phyloP scores from a whole-genome alignment of 2,113 vertebrate genomes.

The Gopherus flavomarginatus region DNA sequence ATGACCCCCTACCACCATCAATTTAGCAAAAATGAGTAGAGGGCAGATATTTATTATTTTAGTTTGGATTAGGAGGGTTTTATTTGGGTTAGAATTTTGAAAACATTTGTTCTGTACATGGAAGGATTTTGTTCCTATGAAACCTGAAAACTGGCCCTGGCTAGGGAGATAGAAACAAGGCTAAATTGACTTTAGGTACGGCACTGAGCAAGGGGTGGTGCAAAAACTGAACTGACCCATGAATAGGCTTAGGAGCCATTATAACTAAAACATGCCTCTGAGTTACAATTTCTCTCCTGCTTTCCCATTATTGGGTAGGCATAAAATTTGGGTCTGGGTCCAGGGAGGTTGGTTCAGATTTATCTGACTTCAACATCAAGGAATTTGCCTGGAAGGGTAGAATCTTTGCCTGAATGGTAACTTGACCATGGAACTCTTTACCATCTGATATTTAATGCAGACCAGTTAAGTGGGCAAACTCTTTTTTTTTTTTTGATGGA shows the following conservation, averaged over 20 bases:
- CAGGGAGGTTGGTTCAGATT: background rate
- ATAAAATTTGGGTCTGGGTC: conserved; percentile 22
- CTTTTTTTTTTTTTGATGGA: too few species aligned
- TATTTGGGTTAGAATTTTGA: background rate
- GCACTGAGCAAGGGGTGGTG: background rate
- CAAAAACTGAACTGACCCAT: background rate
- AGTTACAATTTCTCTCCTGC: conserved; percentile 22
- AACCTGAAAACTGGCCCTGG: background rate
- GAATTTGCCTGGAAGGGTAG: conserved; percentile 41
- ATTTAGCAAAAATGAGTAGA: background rate
- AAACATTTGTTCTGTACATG: background rate
- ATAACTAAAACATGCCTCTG: background rate
- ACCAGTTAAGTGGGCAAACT: background rate
- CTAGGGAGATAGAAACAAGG: background rate
- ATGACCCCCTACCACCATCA: background rate
- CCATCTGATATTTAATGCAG: background rate
- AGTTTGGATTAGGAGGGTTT: background rate
- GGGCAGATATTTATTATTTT: background rate
- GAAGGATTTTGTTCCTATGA: background rate
- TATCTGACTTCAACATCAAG: background rate
- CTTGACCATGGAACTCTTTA: conserved; percentile 14
- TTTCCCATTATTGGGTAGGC: background rate
- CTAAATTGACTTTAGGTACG: background rate
- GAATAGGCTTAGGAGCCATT: background rate
- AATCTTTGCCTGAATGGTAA: background rate